These are phyloP conservation scores for Drosophila setosimentum DNA, from an alignment of 2,888 invertebrate species.

Conservation along the genomic window DNA sequence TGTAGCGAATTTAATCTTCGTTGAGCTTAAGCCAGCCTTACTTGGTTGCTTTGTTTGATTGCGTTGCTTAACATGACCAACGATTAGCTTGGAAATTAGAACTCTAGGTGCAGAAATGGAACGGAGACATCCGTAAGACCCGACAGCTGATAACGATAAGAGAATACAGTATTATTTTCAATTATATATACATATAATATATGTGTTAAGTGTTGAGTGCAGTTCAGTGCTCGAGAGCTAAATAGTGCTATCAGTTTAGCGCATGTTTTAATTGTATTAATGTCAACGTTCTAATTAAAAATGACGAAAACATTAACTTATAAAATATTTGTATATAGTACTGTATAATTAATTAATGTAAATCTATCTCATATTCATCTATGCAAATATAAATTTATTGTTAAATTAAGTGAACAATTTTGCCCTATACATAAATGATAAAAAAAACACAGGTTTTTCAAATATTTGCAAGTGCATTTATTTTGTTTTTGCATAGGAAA, in stretches of 20 bases:
- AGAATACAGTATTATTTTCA: background rate
- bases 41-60: background rate
- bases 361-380: too few species aligned
- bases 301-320: background rate
- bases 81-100: conserved; percentile 39
- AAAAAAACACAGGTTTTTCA: too few species aligned
- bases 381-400: too few species aligned
- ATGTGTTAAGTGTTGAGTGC: background rate
- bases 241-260: conserved; percentile 15
- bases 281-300: background rate
- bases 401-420: too few species aligned
- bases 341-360: background rate
- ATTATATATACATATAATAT: background rate
- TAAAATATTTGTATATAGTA: background rate
- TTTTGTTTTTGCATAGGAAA: background rate
- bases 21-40: background rate
- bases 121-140: conserved; percentile 12
- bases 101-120: conserved; percentile 14
- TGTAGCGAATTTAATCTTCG: background rate
- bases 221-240: conserved; percentile 26
- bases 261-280: background rate
- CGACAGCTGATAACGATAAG: conserved; percentile 26
- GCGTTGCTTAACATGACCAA: background rate
- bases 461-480: background rate
- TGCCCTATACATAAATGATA: too few species aligned